These are phyloP conservation scores for Rhinopomastus cyanomelas DNA, from an alignment of 2,113 vertebrate genomes.

Conservation along the genomic window DNA sequence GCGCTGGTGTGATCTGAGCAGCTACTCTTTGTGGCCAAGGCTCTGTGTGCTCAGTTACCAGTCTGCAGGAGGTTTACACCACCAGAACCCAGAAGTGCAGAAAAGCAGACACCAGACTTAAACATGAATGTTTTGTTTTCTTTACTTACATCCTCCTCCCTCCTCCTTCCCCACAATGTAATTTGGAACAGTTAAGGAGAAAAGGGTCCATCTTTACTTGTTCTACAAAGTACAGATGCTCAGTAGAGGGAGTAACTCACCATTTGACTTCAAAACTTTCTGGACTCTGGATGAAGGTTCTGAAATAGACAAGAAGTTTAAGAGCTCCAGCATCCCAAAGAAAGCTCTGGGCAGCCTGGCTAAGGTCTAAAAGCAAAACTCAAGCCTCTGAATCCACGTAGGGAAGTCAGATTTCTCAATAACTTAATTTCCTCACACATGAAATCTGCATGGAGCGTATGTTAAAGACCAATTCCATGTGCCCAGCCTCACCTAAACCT, in stretches of 20 bases:
- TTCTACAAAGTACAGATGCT: neutral
- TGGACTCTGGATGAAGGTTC: conserved; percentile 90
- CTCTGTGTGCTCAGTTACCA: neutral
- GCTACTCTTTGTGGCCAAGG: neutral
- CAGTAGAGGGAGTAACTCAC: conserved; percentile 65
- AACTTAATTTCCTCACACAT: neutral
- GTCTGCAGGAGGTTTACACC: neutral
- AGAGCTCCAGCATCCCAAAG: neutral
- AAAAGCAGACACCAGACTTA: neutral
- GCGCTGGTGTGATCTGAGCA: neutral
- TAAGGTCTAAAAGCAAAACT: neutral
- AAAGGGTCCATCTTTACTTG: neutral
- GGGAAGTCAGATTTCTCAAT: neutral
- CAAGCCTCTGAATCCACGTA: neutral
- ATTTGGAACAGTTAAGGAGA: neutral
- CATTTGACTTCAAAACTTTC: conserved; percentile 89
- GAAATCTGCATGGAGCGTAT: neutral
- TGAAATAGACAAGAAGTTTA: conserved; percentile 59
- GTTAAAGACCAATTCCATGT: neutral
- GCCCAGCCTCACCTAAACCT: neutral
- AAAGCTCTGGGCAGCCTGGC: neutral
- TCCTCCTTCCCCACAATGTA: rapidly evolving
- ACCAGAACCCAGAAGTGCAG: neutral
- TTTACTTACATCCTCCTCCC: neutral
- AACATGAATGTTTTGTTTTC: neutral